Percentiles rank a stretch among this genome's conserved stretches.
Conservation (phyloP, 2,797 vertebrate genomes). For the Limnodromus scolopaceus region DNA sequence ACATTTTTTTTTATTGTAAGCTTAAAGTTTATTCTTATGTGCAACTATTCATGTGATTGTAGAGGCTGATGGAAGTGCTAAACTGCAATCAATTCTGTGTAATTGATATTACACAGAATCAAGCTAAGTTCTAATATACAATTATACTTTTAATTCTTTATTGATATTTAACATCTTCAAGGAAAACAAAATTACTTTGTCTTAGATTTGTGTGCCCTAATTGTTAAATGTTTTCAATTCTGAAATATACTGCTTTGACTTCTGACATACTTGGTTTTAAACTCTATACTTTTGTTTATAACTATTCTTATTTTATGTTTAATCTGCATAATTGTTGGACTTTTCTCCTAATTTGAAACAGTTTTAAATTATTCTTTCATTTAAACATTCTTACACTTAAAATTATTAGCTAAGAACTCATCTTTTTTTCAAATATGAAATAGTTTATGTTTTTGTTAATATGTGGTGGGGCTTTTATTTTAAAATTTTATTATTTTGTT, state of each 20-base stretch:
- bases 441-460: neutral
- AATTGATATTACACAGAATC: conserved; percentile 18
- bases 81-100: conserved; percentile 21
- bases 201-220: neutral
- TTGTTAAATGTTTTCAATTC: neutral
- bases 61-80: conserved; percentile 38
- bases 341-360: neutral
- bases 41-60: conserved; percentile 30
- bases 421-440: neutral
- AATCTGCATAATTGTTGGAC: neutral
- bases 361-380: neutral
- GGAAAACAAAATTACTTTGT: neutral
- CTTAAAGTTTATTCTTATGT: conserved; percentile 31
- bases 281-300: neutral
- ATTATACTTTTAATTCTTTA: neutral
- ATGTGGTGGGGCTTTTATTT: fast-evolving
- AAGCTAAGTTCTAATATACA: neutral
- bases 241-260: neutral
- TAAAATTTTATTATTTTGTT: too few relatives aligned
- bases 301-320: neutral
- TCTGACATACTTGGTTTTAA: neutral
- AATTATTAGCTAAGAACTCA: neutral
- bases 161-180: neutral
- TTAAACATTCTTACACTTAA: neutral
- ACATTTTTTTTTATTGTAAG: conserved; percentile 39